Evolutionary conservation across 2,113 vertebrate genomes (phyloP).

Genomic region (Salminus brasiliensis): DNA sequence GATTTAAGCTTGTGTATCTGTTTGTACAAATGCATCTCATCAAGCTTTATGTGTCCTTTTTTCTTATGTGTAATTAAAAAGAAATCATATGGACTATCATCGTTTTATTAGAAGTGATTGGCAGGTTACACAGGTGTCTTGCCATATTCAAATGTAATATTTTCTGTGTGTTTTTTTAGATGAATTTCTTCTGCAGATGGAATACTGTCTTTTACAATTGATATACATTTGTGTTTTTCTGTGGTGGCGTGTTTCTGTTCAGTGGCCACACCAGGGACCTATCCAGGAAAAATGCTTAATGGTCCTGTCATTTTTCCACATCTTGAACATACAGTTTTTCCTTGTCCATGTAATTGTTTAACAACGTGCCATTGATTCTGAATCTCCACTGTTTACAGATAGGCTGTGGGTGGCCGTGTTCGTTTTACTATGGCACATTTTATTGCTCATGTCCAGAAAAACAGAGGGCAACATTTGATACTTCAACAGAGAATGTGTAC

Average conservation of each 20-base stretch:
- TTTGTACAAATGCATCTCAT: too few relatives aligned
- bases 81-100: too few relatives aligned
- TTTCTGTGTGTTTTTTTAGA: neutral
- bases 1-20: too few relatives aligned
- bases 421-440: neutral
- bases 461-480: neutral
- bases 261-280: neutral
- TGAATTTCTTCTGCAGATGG: slow-evolving; percentile 5
- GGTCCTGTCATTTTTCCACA: slow-evolving; percentile 25
- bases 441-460: neutral
- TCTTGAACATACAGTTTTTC: slow-evolving; percentile 13
- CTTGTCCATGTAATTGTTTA: slow-evolving; percentile 14
- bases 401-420: slow-evolving; percentile 27
- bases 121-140: neutral
- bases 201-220: neutral
- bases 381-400: slow-evolving; percentile 29
- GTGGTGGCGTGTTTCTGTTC: neutral
- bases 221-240: neutral
- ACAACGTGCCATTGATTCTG: slow-evolving; percentile 3
- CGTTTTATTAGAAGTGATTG: neutral
- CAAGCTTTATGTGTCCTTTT: too few relatives aligned
- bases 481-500: neutral
- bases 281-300: slow-evolving; percentile 32
- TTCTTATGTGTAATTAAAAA: too few relatives aligned
- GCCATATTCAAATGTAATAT: neutral